A percentile compares a stretch with the other conserved stretches of the same genome.
phyloP scores from a whole-genome alignment of 2,797 vertebrate species.

The Acrossocheilus fasciatus region DNA sequence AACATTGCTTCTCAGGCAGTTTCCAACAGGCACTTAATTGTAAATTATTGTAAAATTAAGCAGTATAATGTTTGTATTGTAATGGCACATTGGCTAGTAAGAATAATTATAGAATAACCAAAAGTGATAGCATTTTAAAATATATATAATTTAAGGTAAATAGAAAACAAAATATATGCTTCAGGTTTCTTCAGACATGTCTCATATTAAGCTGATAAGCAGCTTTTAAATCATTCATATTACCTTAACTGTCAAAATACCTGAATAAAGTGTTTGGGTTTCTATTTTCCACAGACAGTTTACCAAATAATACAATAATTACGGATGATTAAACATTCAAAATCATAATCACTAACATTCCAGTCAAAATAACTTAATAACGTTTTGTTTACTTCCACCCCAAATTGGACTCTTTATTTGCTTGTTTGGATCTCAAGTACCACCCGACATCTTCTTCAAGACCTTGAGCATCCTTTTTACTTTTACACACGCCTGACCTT shows the following conservation, averaged over 20 bases:
- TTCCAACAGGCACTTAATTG: not conserved
- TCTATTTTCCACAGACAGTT: not conserved
- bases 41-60: not conserved
- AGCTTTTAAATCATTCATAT: not conserved
- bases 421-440: not conserved
- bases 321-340: not conserved
- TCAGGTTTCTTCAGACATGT: not conserved
- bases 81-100: not conserved
- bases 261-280: not conserved
- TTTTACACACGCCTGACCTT: conserved; percentile 62
- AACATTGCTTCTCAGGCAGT: not conserved
- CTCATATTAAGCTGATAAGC: not conserved
- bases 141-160: not conserved
- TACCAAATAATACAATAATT: not conserved
- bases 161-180: not conserved
- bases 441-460: not conserved
- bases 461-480: not conserved
- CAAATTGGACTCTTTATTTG: not conserved
- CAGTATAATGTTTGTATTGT: not conserved
- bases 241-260: not conserved
- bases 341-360: not conserved
- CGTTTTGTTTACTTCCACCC: not conserved
- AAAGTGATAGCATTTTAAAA: not conserved
- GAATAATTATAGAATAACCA: not conserved
- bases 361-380: not conserved